phyloP scores from a whole-genome alignment of 2,113 vertebrate species.

The Picathartes gymnocephalus region DNA sequence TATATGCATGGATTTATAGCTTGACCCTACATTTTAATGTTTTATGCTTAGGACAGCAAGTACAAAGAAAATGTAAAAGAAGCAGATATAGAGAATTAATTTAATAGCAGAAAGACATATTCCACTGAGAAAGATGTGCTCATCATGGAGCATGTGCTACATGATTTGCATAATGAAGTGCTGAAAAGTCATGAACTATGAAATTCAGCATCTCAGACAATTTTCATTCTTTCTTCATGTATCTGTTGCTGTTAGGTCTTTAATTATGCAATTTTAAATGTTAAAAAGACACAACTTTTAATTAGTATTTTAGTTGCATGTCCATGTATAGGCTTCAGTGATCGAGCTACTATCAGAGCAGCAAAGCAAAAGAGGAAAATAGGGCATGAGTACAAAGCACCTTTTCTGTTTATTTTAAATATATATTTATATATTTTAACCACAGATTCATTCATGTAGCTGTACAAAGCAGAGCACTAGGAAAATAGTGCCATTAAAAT shows the following conservation, averaged over 20 bases:
- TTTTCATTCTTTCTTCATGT: neutral
- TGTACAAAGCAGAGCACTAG: neutral
- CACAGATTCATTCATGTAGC: neutral
- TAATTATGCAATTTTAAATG: neutral
- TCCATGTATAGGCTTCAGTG: neutral
- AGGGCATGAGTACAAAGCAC: neutral
- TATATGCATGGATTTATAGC: neutral
- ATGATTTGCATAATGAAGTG: constrained; percentile 13
- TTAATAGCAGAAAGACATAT: neutral
- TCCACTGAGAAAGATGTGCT: neutral
- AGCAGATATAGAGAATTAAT: neutral
- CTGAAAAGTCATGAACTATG: constrained; percentile 11
- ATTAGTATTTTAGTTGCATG: neutral
- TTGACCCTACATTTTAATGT: neutral
- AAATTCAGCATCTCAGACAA: neutral
- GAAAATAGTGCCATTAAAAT: neutral
- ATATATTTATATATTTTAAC: neutral
- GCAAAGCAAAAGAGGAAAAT: neutral
- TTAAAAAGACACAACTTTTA: neutral
- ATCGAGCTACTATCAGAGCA: neutral
- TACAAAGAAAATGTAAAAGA: neutral
- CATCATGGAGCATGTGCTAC: neutral
- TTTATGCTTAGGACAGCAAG: neutral
- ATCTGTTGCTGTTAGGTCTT: neutral
- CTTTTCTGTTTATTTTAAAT: neutral